Percentiles rank a stretch among this genome's conserved stretches.
These are phyloP conservation scores for Heliconius aoede DNA, from an alignment of 2,888 invertebrate species.

Conservation along the genomic window DNA sequence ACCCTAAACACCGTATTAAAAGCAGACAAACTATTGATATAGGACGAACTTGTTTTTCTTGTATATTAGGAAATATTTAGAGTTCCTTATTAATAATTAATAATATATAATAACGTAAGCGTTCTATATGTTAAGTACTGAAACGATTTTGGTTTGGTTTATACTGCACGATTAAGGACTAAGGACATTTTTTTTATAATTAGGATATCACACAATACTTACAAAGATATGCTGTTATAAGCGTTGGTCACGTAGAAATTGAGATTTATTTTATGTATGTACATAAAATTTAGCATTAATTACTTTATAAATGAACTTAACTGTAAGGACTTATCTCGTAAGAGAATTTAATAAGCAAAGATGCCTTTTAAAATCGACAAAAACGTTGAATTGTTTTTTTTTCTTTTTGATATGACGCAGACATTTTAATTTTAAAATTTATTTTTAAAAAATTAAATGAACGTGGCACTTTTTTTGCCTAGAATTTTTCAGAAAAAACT, in stretches of 20 bases:
- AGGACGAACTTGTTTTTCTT: conserved; percentile 66
- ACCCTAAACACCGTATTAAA: conserved; percentile 48
- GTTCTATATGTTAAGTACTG: conserved; percentile 77
- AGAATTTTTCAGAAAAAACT: not conserved
- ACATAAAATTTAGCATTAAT: conserved; percentile 44
- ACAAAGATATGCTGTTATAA: conserved; percentile 80
- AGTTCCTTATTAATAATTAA: conserved; percentile 62
- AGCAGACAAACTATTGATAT: conserved; percentile 48
- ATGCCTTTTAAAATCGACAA: conserved; percentile 24
- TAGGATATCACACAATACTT: conserved; percentile 83
- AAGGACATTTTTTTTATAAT: conserved; percentile 77
- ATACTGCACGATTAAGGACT: conserved; percentile 62
- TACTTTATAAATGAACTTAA: conserved; percentile 46
- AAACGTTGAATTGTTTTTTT: conserved; percentile 28
- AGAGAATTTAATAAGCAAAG: conserved; percentile 46
- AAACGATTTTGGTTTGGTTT: conserved; percentile 69
- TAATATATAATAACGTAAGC: conserved; percentile 62
- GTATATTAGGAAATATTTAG: conserved; percentile 63
- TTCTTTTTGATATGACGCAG: conserved; percentile 1
- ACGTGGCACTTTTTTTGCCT: conserved; percentile 19
- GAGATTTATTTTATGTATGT: conserved; percentile 23
- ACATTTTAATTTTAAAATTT: not conserved
- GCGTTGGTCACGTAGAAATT: conserved; percentile 79
- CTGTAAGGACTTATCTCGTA: conserved; percentile 42
- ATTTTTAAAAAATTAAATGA: not conserved